Evolutionary conservation across 64 coral and sea anemone species (phyloP).

Genomic region (Porites lutea): DNA sequence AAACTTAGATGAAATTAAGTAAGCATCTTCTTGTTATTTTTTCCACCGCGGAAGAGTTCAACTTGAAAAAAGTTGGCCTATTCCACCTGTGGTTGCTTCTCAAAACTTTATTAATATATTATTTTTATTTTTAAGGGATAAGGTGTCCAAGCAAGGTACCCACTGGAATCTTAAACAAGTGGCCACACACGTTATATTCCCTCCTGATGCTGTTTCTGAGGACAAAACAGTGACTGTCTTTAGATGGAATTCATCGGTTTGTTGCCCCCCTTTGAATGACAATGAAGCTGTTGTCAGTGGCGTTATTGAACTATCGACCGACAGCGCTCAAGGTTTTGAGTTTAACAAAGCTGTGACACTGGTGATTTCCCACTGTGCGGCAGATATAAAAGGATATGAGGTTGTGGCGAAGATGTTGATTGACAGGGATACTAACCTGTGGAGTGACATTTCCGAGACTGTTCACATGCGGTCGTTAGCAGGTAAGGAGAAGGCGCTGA

Average conservation of each 20-base stretch:
- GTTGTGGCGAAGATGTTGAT: background rate
- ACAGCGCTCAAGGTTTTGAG: background rate
- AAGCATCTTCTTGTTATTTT: too few species aligned
- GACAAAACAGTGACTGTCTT: background rate
- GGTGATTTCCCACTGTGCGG: background rate
- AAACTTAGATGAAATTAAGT: too few species aligned
- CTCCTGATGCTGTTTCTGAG: background rate
- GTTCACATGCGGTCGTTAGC: background rate
- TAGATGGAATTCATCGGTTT: background rate
- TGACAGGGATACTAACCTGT: background rate
- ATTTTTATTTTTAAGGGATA: background rate
- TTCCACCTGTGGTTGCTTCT: too few species aligned
- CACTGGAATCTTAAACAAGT: background rate
- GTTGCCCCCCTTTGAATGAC: background rate
- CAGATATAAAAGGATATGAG: constrained; percentile 18
- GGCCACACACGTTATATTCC: background rate
- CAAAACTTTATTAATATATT: too few species aligned
- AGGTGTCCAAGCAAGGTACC: background rate
- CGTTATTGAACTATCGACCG: background rate
- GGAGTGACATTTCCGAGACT: background rate
- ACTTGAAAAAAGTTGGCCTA: too few species aligned
- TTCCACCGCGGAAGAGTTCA: too few species aligned
- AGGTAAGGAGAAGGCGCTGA: background rate
- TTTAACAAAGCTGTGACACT: constrained; percentile 12
- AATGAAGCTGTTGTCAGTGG: constrained; percentile 16